Evolutionary conservation across 1,140 invertebrate species (phyloP).

Genomic region (Papilio aristodemus): DNA sequence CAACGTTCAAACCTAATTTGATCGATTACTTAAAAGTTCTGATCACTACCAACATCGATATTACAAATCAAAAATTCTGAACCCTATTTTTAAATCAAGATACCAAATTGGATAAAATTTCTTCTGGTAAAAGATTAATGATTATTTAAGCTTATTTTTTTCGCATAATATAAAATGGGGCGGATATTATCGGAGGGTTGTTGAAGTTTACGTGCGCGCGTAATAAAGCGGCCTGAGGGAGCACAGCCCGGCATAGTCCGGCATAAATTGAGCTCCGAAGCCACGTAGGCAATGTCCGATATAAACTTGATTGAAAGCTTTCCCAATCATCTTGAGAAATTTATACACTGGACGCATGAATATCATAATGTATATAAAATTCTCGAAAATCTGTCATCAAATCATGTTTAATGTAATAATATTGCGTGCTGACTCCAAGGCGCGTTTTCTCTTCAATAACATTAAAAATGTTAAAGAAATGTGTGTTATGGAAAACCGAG

Average conservation of each 20-base stretch:
- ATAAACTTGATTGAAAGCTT: slow-evolving; percentile 50
- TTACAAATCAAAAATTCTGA: not conserved
- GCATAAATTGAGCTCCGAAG: slow-evolving; percentile 43
- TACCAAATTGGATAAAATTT: not conserved
- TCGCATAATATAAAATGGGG: slow-evolving; percentile 13
- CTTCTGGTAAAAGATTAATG: not conserved
- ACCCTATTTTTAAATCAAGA: not conserved
- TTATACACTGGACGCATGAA: not conserved
- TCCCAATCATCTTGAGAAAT: not conserved
- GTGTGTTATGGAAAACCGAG: too few relatives aligned
- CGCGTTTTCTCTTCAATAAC: too few relatives aligned
- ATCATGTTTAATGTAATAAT: too few relatives aligned
- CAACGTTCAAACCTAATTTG: too few relatives aligned
- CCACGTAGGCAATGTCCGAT: slow-evolving; percentile 18
- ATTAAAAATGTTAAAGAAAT: too few relatives aligned
- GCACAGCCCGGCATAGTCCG: slow-evolving; percentile 33
- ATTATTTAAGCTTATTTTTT: slow-evolving; percentile 2
- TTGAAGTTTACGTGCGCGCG: slow-evolving; percentile 1
- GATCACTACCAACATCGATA: too few relatives aligned
- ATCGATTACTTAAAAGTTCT: too few relatives aligned
- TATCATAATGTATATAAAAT: too few relatives aligned
- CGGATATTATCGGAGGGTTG: slow-evolving; percentile 15
- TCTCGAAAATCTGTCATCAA: too few relatives aligned
- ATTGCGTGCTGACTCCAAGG: too few relatives aligned
- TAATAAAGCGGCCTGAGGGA: slow-evolving; percentile 21